These are phyloP conservation scores for Nesoenas mayeri DNA, from an alignment of 2,113 vertebrate species.

Conservation along the genomic window DNA sequence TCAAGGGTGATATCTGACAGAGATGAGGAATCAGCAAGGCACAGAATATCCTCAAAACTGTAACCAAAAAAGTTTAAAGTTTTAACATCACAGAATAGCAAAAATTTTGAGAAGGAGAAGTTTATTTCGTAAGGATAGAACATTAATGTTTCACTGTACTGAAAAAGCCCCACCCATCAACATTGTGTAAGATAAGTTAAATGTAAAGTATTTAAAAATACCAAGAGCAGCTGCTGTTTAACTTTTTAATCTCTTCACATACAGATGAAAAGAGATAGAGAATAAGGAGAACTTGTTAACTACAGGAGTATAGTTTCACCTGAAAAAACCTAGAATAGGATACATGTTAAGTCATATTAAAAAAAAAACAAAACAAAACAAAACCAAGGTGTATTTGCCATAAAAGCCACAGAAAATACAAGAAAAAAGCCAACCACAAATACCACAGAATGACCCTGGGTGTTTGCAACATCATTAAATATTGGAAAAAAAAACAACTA, in stretches of 20 bases:
- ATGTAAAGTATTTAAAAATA: neutral
- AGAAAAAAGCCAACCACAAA: neutral
- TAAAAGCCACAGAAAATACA: neutral
- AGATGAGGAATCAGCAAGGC: constrained; percentile 85
- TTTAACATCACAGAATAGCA: constrained; percentile 31
- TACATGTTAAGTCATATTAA: neutral
- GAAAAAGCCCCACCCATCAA: neutral
- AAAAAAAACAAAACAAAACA: neutral
- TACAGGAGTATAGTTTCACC: neutral
- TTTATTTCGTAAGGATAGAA: neutral
- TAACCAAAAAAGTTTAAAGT: constrained; percentile 49
- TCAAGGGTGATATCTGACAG: constrained; percentile 96
- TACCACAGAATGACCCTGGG: neutral
- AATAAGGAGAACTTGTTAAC: neutral
- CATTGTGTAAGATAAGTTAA: neutral
- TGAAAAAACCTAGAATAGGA: neutral
- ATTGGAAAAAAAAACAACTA: neutral
- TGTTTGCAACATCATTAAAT: neutral
- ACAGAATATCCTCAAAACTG: constrained; percentile 92
- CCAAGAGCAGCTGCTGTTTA: neutral
- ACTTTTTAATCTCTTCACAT: neutral
- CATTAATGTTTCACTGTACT: neutral
- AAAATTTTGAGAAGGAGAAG: constrained; percentile 4
- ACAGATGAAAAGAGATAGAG: neutral
- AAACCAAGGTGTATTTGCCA: neutral